Conservation (phyloP, 2,113 vertebrate genomes). For the Diadophis punctatus region DNA sequence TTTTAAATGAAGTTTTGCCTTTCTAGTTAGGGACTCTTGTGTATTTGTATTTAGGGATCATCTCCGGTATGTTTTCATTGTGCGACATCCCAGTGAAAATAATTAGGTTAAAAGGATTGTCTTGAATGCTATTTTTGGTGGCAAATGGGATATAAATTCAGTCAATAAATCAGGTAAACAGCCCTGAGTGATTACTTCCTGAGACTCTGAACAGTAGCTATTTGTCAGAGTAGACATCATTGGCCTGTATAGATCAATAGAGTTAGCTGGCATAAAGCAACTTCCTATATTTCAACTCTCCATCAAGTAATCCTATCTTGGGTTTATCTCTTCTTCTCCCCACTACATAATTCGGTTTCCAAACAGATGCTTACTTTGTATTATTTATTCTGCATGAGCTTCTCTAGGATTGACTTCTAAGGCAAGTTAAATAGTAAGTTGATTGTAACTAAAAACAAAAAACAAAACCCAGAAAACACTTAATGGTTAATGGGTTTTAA, state of each 20-base stretch:
- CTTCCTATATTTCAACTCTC: neutral
- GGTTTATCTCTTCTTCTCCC: neutral
- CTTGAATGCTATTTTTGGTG: neutral
- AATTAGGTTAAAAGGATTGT: neutral
- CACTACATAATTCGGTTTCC: neutral
- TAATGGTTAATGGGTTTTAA: neutral
- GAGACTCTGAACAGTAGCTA: neutral
- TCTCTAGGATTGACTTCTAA: neutral
- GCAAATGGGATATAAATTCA: neutral
- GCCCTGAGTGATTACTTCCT: neutral
- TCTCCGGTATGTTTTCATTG: neutral
- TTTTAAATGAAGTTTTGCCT: neutral
- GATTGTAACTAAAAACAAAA: neutral
- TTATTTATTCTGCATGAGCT: neutral
- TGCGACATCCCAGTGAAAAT: neutral
- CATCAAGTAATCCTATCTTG: neutral
- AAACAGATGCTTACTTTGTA: neutral
- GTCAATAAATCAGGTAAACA: neutral
- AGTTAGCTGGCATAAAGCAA: neutral
- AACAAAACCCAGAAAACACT: neutral
- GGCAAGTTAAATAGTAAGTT: neutral
- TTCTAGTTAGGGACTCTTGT: neutral
- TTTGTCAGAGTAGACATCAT: neutral
- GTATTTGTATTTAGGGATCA: neutral
- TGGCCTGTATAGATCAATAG: neutral